Evolutionary conservation across 2,888 invertebrate species (phyloP).

Genomic region (Hololepta plana): DNA sequence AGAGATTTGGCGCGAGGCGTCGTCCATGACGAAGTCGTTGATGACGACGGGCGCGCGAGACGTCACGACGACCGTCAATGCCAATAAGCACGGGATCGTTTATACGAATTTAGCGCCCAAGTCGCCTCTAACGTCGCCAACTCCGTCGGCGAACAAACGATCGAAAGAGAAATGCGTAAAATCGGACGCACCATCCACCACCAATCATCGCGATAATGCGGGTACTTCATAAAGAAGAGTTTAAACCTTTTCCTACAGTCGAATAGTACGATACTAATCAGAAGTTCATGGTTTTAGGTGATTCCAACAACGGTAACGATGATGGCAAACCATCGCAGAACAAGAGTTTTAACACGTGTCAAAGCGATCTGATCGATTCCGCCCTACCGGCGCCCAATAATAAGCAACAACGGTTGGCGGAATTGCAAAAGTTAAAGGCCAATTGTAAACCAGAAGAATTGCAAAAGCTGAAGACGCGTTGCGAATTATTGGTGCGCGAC

Average conservation of each 20-base stretch:
- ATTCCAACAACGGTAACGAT: slow-evolving; percentile 15
- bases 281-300: no score
- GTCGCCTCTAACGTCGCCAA: no score
- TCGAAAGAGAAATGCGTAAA: no score
- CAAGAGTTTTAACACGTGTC: slow-evolving; percentile 29
- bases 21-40: slow-evolving; percentile 46
- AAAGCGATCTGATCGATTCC: slow-evolving; percentile 49
- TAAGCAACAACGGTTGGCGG: slow-evolving; percentile 45
- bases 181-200: slow-evolving; percentile 15
- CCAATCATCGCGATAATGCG: no score
- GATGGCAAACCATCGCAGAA: slow-evolving; percentile 23
- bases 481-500: slow-evolving; percentile 52
- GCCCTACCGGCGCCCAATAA: slow-evolving; percentile 47
- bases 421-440: slow-evolving; percentile 53
- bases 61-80: no score
- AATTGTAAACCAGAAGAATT: slow-evolving; percentile 67
- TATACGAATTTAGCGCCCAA: no score
- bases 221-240: no score
- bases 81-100: no score
- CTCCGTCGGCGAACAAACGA: no score
- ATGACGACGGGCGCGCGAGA: slow-evolving; percentile 27
- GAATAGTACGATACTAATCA: no score
- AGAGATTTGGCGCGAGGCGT: slow-evolving; percentile 67
- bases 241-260: no score
- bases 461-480: slow-evolving; percentile 42